These are phyloP conservation scores for Fragum sueziense DNA, from an alignment of 2,888 invertebrate genomes.

Conservation along the genomic window DNA sequence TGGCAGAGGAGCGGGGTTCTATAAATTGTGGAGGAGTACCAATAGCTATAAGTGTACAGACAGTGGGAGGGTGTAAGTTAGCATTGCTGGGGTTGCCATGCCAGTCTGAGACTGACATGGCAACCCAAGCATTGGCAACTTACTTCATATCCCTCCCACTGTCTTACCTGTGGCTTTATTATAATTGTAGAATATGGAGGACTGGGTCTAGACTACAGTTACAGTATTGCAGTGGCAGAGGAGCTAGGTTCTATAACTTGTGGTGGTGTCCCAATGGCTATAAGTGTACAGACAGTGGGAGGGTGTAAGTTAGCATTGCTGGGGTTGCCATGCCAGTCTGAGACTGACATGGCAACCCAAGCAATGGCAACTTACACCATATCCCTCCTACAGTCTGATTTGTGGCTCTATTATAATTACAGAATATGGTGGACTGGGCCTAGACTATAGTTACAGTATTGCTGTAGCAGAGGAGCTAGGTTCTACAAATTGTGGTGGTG, in stretches of 20 bases:
- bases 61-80: no score
- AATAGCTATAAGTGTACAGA: conserved; percentile 84
- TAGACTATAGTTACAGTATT: conserved; percentile 84
- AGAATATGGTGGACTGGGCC: conserved; percentile 80
- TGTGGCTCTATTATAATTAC: no score
- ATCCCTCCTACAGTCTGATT: no score
- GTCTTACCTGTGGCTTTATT: no score
- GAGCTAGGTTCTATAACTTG: conserved; percentile 84
- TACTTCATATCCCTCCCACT: no score
- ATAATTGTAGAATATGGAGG: conserved; percentile 62
- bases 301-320: no score
- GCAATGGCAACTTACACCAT: conserved; percentile 67
- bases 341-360: background rate
- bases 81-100: no score
- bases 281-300: conserved; percentile 84
- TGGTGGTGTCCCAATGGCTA: conserved; percentile 84
- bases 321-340: no score
- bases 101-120: conserved; percentile 85
- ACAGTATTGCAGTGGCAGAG: conserved; percentile 84
- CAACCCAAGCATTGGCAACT: conserved; percentile 84
- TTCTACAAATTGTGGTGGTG: conserved; percentile 83
- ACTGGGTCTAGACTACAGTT: conserved; percentile 84
- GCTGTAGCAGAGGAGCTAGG: conserved; percentile 85
- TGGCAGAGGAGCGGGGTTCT: conserved; percentile 81
- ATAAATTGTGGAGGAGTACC: conserved; percentile 84